Base-by-base conservation (phyloP, 2,888 invertebrate species). In the Zaprionus bogoriensis region DNA sequence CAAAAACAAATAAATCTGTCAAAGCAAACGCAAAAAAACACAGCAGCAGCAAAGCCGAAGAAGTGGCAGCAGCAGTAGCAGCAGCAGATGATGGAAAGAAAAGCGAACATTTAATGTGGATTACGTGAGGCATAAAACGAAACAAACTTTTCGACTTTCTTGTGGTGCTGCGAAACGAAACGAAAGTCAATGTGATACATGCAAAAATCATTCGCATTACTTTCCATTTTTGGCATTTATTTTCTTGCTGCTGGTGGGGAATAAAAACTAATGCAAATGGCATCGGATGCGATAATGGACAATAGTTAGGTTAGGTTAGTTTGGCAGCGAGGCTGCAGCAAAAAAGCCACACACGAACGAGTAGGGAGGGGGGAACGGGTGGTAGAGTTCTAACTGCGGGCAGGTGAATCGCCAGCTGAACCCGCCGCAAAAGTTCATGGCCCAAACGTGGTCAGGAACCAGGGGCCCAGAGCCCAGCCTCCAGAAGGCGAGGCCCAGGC, bases 1-100 rank as follows among this genome's bases (percentile, higher is more conserved):
- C 32, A 62, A 51, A 70, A 59, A 50, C 51, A 75, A 62, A 71
- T 62, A 75, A 70, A 75, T 70, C 65, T 65, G 76, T 70, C 76
- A 69, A 70, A 57, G 52, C 52, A 50, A 42, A 46, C 19, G 12
- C 12, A 19, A 27, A 39, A 39, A 38, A 22, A 38, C 22, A 14
- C 22, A 10, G 3, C 20, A 46, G 41, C 2, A 39, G 22, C 4
- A 39, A n/a, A n/a, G n/a, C n/a, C n/a, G 20, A n/a, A 22, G 19
- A 22, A 10, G 12, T n/a, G 22, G 41, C 5, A n/a, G 41, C 5
- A 23, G 17, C 17, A 17, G 17, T 7, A 53, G 22, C 17, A 23
- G 44, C 17, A 32, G 30, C 42, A 42, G 17, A 45, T 28, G 48
- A 38, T 14, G 27, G n/a, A 46, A 47, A 42, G 39, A 50, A 64